Conservation (phyloP, 1,140 invertebrate species). For the Dendrolimus kikuchii region DNA sequence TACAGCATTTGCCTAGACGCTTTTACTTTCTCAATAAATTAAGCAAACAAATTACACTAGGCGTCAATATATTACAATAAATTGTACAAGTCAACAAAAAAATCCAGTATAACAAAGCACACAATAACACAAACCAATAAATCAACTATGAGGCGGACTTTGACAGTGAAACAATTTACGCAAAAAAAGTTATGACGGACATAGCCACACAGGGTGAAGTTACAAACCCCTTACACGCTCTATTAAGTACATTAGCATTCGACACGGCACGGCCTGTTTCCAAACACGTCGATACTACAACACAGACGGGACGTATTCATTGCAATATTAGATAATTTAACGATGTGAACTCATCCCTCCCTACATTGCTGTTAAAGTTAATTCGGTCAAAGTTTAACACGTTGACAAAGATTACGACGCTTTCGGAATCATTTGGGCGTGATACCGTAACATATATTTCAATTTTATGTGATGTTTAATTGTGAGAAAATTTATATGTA, state of each 20-base stretch:
- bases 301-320: slow-evolving; percentile 47
- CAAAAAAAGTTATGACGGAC: slow-evolving; percentile 28
- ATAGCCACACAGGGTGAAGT: slow-evolving; percentile 24
- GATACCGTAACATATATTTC: slow-evolving; percentile 42
- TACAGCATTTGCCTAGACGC: too few species aligned
- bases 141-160: slow-evolving; percentile 23
- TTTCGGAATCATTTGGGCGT: slow-evolving; percentile 52
- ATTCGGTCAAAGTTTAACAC: slow-evolving; percentile 70
- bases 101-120: background rate
- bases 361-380: slow-evolving; percentile 29
- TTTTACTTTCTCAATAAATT: too few species aligned
- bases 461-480: slow-evolving; percentile 57
- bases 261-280: slow-evolving; percentile 51
- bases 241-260: slow-evolving; percentile 40
- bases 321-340: slow-evolving; percentile 63
- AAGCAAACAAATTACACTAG: too few species aligned
- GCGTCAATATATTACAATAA: too few species aligned
- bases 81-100: background rate
- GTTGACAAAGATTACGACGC: slow-evolving; percentile 58
- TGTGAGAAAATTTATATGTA: slow-evolving; percentile 41
- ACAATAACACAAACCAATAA: slow-evolving; percentile 21
- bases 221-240: slow-evolving; percentile 37
- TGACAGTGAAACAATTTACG: slow-evolving; percentile 25
- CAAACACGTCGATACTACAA: slow-evolving; percentile 34
- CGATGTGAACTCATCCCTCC: slow-evolving; percentile 55